Conservation (phyloP, 2,888 invertebrate species). For the Patella ulyssiponensis region DNA sequence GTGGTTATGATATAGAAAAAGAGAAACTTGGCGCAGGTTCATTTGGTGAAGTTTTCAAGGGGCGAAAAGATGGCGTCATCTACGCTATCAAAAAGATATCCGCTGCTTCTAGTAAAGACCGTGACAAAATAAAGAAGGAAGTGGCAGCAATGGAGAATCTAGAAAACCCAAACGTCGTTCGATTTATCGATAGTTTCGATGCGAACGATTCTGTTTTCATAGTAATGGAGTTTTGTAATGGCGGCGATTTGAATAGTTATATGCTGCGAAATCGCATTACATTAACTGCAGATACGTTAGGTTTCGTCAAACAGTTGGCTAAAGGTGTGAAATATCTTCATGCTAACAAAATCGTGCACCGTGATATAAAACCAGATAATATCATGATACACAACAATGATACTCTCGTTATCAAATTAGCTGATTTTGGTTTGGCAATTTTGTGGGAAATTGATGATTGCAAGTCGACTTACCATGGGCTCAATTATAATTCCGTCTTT, state of each 20-base stretch:
- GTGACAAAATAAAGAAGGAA: not conserved
- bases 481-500: not conserved
- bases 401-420: not conserved
- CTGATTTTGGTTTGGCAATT: not conserved
- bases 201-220: not conserved
- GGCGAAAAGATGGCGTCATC: not conserved
- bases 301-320: not conserved
- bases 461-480: not conserved
- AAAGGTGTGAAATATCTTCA: not conserved
- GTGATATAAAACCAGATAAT: slow-evolving; percentile 1
- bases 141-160: not conserved
- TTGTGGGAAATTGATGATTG: not conserved
- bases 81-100: not conserved
- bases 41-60: slow-evolving; percentile 3
- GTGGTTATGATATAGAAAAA: not conserved
- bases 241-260: not conserved
- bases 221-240: not conserved
- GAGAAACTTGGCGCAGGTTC: not conserved
- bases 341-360: not conserved
- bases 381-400: not conserved
- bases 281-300: not conserved
- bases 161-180: not conserved
- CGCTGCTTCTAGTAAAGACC: not conserved
- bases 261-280: not conserved
- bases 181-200: not conserved